A percentile compares a stretch with the other conserved stretches of the same genome.
phyloP scores from a whole-genome alignment of 1,140 invertebrate species.

The Cardiocondyla obscurior region DNA sequence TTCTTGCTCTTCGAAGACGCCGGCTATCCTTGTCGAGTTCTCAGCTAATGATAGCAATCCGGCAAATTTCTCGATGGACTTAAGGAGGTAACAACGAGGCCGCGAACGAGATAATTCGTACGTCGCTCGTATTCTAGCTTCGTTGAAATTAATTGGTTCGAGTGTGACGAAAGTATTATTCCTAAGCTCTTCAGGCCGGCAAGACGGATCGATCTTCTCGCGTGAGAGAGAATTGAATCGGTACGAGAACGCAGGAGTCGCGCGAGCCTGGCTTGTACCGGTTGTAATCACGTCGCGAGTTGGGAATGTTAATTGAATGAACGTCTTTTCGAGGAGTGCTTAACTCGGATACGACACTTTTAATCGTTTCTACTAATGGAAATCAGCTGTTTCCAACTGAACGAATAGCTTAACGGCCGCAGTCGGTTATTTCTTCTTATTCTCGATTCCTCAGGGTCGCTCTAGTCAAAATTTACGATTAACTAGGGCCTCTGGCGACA shows the following conservation, averaged over 20 bases:
- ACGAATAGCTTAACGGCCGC: constrained; percentile 15
- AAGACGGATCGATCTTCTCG: not conserved
- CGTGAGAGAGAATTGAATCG: not conserved
- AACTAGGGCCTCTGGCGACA: not conserved
- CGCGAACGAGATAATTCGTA: not conserved
- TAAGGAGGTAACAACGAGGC: not conserved
- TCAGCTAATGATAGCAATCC: not conserved
- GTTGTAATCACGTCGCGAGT: constrained; percentile 14
- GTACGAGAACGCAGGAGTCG: not conserved
- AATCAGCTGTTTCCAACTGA: constrained; percentile 28
- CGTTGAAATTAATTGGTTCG: constrained; percentile 4
- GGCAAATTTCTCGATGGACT: not conserved
- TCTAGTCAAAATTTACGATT: constrained; percentile 20
- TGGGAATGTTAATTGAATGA: constrained; percentile 19
- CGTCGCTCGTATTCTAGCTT: not conserved
- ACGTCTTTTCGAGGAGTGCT: not conserved
- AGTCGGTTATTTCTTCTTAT: not conserved
- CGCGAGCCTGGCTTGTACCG: not conserved
- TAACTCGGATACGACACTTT: constrained; percentile 10
- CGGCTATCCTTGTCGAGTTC: not conserved
- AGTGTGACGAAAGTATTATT: constrained; percentile 45
- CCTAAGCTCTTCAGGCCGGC: not conserved
- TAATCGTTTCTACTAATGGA: constrained; percentile 15
- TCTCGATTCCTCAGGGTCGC: constrained; percentile 10
- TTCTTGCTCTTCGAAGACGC: constrained; percentile 7